phyloP scores from a whole-genome alignment of 37 sponge, comb jelly and placozoan genomes.

The Corticium candelabrum region DNA sequence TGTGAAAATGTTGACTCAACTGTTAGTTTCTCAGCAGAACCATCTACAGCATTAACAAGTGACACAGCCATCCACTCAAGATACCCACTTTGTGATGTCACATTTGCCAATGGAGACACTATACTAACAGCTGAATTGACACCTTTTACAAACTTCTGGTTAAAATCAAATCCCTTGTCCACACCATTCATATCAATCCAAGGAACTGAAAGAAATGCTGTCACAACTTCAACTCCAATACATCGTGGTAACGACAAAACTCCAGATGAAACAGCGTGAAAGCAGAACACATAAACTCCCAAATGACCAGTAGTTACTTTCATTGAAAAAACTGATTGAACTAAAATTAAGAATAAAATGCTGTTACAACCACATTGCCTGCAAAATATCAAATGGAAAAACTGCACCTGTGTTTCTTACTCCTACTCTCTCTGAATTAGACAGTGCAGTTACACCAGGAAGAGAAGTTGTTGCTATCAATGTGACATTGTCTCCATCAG shows the following conservation, averaged over 20 bases:
- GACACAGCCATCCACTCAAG: background rate
- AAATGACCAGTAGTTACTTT: slow-evolving; percentile 8
- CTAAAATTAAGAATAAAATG: background rate
- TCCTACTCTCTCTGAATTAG: background rate
- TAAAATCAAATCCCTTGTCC: background rate
- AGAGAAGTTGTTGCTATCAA: background rate
- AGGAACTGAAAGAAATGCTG: background rate
- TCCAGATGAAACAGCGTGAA: background rate
- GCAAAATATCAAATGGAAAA: too few species aligned
- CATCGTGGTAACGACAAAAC: background rate
- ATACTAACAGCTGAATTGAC: background rate
- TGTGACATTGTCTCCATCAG: background rate
- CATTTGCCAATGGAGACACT: background rate
- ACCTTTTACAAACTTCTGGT: background rate
- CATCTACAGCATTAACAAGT: background rate
- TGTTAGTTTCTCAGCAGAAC: background rate
- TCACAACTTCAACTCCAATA: background rate
- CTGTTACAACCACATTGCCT: too few species aligned
- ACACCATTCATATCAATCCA: background rate
- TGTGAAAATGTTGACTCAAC: background rate
- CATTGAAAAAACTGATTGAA: background rate
- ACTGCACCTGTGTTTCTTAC: background rate
- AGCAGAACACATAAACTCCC: slow-evolving; percentile 37
- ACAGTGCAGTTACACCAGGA: background rate
- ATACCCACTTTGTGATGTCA: background rate